Evolutionary conservation across 2,888 invertebrate species (phyloP), one percentile per base, ranked within the genome.

Genomic region (Parascotia fuliginaria): DNA sequence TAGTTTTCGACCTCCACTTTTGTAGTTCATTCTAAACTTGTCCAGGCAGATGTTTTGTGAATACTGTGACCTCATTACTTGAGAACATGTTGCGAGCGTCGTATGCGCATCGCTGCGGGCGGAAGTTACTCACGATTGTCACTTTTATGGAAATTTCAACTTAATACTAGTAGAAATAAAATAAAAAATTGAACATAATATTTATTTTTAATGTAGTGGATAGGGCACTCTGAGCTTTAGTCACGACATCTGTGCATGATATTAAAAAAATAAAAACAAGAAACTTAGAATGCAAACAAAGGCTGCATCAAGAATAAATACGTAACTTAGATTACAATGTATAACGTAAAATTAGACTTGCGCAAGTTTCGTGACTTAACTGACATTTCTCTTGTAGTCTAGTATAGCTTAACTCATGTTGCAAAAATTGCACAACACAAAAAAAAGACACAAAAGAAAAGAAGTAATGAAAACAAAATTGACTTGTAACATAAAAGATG

Each of bases 1-100:
- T 12, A 14, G 14, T 2, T 27, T 27, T 28, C 19, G 15, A 29
- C 34, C 34, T 34, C 41, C 34, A 47, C 41, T 47, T 32, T 28
- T 6, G 36, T 29, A 24, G 32, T 27, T 28, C 28, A 9, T 32
- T 37, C 14, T 41, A 40, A 47, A 55, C 43, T 16, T 24, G 15
- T 39, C 16, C 55, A 33, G 56, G 22, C 52, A 67, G 55, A 58
- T 59, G 57, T 58, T 55, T 50, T 19, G 42, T 60, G 29, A 56
- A 55, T 38, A 42, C 63, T 58, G 52, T 64, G 62, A 59, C 65
- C 70, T 65, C 62, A 63, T 65, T 70, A 48, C 55, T 49, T 55
- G 48, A 52, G 67, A 67, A 48, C 48, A 53, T 65, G 52, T 65
- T 54, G 56, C 31, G 40, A 32, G 45, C 55, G 50, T 40, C 19